Percentiles rank a stretch among this genome's conserved stretches.
Conservation (phyloP, 2,113 vertebrate genomes). For the Cepphus grylle region DNA sequence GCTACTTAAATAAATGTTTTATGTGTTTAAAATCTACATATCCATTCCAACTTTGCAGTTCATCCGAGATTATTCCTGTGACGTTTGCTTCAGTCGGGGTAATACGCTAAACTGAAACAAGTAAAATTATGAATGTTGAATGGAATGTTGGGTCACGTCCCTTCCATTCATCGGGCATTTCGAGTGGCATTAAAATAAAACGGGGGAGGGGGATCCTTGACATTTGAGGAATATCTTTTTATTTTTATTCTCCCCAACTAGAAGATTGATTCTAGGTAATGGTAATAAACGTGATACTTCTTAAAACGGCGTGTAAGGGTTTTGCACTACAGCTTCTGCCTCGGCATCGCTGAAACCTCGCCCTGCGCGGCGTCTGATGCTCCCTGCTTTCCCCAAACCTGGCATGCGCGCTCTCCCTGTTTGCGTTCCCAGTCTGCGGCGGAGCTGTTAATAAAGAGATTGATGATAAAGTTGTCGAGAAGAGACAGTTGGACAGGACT, state of each 20-base stretch:
- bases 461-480: conserved; percentile 92
- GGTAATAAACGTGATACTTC: fast-evolving
- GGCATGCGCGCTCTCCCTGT: conserved; percentile 70
- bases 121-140: neutral
- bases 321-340: conserved; percentile 14
- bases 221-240: neutral
- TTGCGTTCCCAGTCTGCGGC: conserved; percentile 79
- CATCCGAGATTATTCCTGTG: neutral
- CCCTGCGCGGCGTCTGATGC: conserved; percentile 44
- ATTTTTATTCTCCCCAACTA: neutral
- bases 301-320: fast-evolving
- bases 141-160: neutral
- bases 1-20: neutral
- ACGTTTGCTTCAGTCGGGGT: neutral
- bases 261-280: neutral
- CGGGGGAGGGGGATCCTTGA: neutral
- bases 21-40: neutral
- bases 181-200: neutral
- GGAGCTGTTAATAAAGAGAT: conserved; percentile 98
- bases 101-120: neutral
- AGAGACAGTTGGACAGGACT: conserved; percentile 96
- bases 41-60: neutral
- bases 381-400: conserved; percentile 68
- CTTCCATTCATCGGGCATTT: neutral
- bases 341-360: neutral